Base-by-base conservation (phyloP, 2,113 vertebrate species). In the Neodontobutis hainanensis region DNA sequence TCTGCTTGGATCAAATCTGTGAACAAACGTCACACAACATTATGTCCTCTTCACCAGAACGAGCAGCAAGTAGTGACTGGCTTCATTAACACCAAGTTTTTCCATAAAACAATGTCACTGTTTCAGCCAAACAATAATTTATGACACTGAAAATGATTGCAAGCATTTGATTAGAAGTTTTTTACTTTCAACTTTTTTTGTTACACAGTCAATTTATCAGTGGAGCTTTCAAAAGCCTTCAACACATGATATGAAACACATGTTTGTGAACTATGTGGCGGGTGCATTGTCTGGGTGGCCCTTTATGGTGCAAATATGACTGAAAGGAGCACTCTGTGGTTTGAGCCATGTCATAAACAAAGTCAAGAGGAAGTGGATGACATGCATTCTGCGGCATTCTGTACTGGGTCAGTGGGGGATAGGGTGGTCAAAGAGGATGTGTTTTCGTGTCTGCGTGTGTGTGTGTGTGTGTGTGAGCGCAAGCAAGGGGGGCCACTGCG, bases 361-460 rank as follows among this genome's bases (percentile, higher is more conserved):
- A 81, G 74, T 56, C 38, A 48, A 65, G 61, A 84, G 81, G 81
- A 88, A 86, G 71, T 73, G 43, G 77, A 88, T 79, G 81, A 85
- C 80, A 87, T 45, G 43, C 77, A 68, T 40, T 65, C 75, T 71
- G 50, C 70, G 72, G 61, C 59, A 52, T 75, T 70, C 60, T 50
- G 68, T 34, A 62, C 61, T 70, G 79, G 84, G 84, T 83, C 75
- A 70, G 65, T 59, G 70, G 47, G 75, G 71, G 83, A 71, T 44
- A 52, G 15, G 9, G 43, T 60, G 70, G 66, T 72, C 36, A 59
- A 51, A 82, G 78, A 66, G 63, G 56, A 45, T 75, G 68, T 81
- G 68, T 75, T n/a, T n/a, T n/a, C n/a, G 48, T 48, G 40, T 42
- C 67, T 67, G 9, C 73, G 68, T 81, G 68, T 75, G 66, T 67